Evolutionary conservation across 2,113 vertebrate species (phyloP), one percentile per base, ranked within the genome.

Genomic region (Oenanthe melanoleuca): DNA sequence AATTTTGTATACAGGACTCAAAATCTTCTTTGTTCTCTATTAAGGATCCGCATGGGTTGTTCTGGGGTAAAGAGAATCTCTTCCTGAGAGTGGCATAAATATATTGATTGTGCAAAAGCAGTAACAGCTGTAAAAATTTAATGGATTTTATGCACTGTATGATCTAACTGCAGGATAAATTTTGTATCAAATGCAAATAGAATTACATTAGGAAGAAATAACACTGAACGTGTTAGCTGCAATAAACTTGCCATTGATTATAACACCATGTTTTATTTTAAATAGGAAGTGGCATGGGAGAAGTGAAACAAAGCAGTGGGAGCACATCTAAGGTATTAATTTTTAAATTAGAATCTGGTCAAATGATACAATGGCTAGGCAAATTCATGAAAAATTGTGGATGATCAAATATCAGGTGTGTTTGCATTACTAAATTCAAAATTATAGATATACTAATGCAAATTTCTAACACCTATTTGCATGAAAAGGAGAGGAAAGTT

Each of bases 371-470:
- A 56, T 26, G 17, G 8, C 20, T 34, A n/a, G 49, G 34, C 52
- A 95, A 79, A 92, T 89, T 89, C 18, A 94, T 91, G 47, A 4
- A 28, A 93, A 93, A 93, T 79, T 78, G 37, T 72, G 49, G 50
- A 64, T 80, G 64, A 92, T 83, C 24, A 87, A 90, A 79, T 57
- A 92, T 86, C 49, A 50, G 33, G 37, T 84, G 31, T 16, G n/a
- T 94, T 97, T 96, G 29, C 81, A 81, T 92, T 18, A 78, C 45
- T 82, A 74, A 91, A 80, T 78, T 86, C 25, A 93, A 63, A 87
- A 70, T 80, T 61, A 44, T 20, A 75, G 74, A 45, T 66, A 84
- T 8, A 84, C 2, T 22, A 11, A 21, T 67, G 45, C 52, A 88
- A 70, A 15, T 80, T 83, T 59, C 75, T 78, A 49, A 25, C 64